A percentile compares a stretch with the other conserved stretches of the same genome.
Evolutionary conservation across 2,113 vertebrate genomes (phyloP).

Genomic region (Amazona guildingii): DNA sequence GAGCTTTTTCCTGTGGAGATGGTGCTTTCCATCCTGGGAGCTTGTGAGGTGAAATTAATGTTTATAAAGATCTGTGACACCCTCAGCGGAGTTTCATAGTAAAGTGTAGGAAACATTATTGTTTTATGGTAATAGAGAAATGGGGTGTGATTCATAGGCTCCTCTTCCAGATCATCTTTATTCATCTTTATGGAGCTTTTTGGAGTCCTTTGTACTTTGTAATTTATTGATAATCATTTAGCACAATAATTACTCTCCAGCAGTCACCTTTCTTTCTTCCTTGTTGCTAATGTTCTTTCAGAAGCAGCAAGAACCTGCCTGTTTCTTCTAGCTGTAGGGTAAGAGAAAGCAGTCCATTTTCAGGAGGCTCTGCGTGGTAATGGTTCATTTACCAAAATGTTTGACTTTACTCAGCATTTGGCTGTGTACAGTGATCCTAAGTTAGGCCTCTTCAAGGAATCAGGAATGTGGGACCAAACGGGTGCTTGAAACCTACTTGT

Average conservation of each 20-base stretch:
- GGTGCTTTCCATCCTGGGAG: background rate
- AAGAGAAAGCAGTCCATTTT: background rate
- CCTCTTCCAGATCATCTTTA: background rate
- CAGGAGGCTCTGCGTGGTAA: background rate
- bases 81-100: background rate
- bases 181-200: background rate
- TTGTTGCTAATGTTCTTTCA: background rate
- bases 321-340: background rate
- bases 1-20: background rate
- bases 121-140: background rate
- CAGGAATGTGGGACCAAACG: background rate
- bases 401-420: background rate
- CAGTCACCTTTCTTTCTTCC: background rate
- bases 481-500: background rate
- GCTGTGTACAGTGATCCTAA: background rate
- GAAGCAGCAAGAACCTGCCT: background rate
- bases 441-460: background rate
- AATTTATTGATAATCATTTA: conserved; percentile 2
- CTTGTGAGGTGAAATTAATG: background rate
- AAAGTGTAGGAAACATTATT: background rate
- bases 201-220: background rate
- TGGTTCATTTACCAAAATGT: background rate
- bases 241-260: background rate
- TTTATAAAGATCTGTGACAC: background rate
- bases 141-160: background rate